Percentiles rank a stretch among this genome's conserved stretches.
Conservation (phyloP, 1,140 invertebrate species). For the Diachasmimorpha longicaudata region DNA sequence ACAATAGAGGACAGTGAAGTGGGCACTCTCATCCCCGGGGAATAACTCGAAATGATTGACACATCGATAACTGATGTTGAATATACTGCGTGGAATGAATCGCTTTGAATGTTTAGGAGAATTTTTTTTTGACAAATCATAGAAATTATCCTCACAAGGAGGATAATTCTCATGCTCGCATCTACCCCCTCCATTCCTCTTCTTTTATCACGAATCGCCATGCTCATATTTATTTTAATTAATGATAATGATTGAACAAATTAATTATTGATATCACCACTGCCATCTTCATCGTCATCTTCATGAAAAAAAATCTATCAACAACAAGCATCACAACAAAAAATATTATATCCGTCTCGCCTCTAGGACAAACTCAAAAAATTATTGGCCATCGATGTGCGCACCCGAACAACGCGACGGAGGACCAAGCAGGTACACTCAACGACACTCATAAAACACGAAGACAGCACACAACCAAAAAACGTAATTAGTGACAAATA, state of each 20-base stretch:
- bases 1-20: too few species aligned
- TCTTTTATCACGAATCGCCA: background rate
- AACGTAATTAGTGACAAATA: slow-evolving; percentile 5
- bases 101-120: slow-evolving; percentile 61
- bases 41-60: background rate
- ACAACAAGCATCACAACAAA: slow-evolving; percentile 39
- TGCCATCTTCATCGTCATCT: slow-evolving; percentile 35
- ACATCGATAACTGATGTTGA: slow-evolving; percentile 1
- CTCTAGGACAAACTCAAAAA: slow-evolving; percentile 45
- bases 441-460: slow-evolving; percentile 18
- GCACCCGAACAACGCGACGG: slow-evolving; percentile 38
- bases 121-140: slow-evolving; percentile 37
- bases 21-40: background rate
- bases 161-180: background rate
- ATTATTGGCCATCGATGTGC: slow-evolving; percentile 43
- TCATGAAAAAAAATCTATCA: slow-evolving; percentile 34
- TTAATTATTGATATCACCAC: background rate
- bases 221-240: background rate
- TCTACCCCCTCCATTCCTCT: slow-evolving; percentile 10
- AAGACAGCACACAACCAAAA: background rate
- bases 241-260: background rate
- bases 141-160: slow-evolving; percentile 26
- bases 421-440: slow-evolving; percentile 54
- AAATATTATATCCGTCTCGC: slow-evolving; percentile 37
- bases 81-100: slow-evolving; percentile 58